These are phyloP conservation scores for Corythornis cristatus DNA, from an alignment of 2,113 vertebrate species.

Conservation along the genomic window DNA sequence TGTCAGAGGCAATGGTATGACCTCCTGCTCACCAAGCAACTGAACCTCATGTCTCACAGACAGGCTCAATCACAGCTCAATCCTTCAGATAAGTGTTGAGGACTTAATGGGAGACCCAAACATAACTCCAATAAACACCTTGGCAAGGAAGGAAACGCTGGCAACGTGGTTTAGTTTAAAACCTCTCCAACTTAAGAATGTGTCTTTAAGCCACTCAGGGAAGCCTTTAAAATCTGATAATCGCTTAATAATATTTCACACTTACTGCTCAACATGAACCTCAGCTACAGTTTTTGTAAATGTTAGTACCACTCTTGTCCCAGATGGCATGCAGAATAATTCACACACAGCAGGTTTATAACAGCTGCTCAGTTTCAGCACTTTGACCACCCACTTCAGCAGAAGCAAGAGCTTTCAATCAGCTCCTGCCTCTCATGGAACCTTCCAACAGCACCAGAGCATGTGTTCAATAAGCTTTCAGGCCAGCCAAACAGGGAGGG, in stretches of 20 bases:
- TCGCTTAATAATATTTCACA: constrained; percentile 32
- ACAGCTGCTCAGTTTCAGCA: constrained; percentile 84
- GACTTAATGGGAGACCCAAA: neutral
- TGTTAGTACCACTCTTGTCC: constrained; percentile 72
- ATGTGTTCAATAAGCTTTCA: constrained; percentile 68
- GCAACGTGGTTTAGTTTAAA: neutral
- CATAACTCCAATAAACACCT: neutral
- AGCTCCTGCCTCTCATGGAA: constrained; percentile 57
- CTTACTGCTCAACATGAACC: neutral
- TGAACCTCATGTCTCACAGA: neutral
- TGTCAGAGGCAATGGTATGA: neutral
- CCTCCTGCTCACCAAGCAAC: neutral
- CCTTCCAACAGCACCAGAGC: constrained; percentile 68
- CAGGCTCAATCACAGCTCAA: neutral
- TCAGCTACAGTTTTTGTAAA: constrained; percentile 44
- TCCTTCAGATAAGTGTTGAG: neutral
- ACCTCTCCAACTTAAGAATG: neutral
- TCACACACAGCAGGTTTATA: constrained; percentile 86
- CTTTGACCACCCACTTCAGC: constrained; percentile 76
- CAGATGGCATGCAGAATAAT: constrained; percentile 92
- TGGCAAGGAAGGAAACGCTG: neutral
- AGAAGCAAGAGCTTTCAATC: constrained; percentile 73
- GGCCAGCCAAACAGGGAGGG: constrained; percentile 54
- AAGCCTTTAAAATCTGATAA: constrained; percentile 35
- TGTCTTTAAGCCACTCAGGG: neutral